phyloP scores from a whole-genome alignment of 2,797 vertebrate genomes.

The Bradypodion ventrale region DNA sequence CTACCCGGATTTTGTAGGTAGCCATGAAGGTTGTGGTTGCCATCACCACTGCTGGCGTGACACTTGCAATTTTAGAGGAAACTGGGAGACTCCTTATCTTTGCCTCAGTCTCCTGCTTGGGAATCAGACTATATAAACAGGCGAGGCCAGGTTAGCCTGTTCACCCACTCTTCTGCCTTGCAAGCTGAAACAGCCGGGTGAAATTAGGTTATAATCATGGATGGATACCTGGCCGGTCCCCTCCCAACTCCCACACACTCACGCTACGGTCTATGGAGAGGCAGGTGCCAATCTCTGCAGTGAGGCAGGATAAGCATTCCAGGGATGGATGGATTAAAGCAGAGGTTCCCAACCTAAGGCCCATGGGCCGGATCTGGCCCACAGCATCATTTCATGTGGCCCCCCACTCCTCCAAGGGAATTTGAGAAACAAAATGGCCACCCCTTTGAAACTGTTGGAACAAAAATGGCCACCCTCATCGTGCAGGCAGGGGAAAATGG shows the following conservation, averaged over 20 bases:
- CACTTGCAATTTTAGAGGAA: background rate
- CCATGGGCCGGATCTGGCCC: too few relatives aligned
- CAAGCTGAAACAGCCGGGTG: background rate
- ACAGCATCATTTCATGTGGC: too few relatives aligned
- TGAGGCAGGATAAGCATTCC: background rate
- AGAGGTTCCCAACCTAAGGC: too few relatives aligned
- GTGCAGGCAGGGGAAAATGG: too few relatives aligned
- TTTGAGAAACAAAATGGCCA: too few relatives aligned
- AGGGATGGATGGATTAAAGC: too few relatives aligned
- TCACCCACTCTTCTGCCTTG: background rate
- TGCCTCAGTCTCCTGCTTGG: background rate
- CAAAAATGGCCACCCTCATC: too few relatives aligned
- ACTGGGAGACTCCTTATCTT: too few relatives aligned
- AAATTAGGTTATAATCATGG: background rate
- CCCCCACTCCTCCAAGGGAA: too few relatives aligned
- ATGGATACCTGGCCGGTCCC: accelerated
- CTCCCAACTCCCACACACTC: background rate
- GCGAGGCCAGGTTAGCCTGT: background rate
- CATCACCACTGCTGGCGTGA: background rate
- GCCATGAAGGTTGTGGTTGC: slow-evolving; percentile 23
- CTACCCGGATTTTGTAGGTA: slow-evolving; percentile 68
- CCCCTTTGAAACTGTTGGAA: too few relatives aligned
- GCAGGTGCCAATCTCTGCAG: background rate
- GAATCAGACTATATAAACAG: background rate
- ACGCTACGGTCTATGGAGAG: background rate